Evolutionary conservation across 2,888 invertebrate species (phyloP).

Genomic region (Drosophila prolongata): DNA sequence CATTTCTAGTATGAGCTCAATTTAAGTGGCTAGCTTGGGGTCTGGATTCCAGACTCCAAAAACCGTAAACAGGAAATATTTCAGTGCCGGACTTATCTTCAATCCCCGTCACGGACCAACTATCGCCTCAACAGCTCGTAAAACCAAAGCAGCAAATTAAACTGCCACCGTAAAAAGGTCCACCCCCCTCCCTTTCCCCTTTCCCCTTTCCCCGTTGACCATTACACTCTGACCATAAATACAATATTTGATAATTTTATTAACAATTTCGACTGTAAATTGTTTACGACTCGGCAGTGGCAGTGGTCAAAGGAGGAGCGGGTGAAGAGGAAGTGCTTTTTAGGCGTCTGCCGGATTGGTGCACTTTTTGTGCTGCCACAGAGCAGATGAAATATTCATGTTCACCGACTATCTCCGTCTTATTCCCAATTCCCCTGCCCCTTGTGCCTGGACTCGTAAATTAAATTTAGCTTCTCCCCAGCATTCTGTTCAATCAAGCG

Average conservation of each 20-base stretch:
- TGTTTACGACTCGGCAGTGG: slow-evolving; percentile 69
- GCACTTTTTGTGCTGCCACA: slow-evolving; percentile 56
- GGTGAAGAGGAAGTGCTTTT: slow-evolving; percentile 52
- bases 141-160: slow-evolving; percentile 79
- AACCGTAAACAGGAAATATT: background rate
- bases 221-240: slow-evolving; percentile 71
- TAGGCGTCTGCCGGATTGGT: slow-evolving; percentile 62
- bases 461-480: slow-evolving; percentile 73
- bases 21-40: background rate
- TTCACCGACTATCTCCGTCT: slow-evolving; percentile 35
- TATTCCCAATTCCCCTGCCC: slow-evolving; percentile 34
- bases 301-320: background rate
- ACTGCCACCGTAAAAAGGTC: slow-evolving; percentile 66
- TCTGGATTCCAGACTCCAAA: background rate
- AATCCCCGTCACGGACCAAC: slow-evolving; percentile 39
- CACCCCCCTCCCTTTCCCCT: background rate
- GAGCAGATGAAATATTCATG: slow-evolving; percentile 74
- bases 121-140: slow-evolving; percentile 77
- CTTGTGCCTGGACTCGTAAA: slow-evolving; percentile 63
- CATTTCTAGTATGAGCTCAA: background rate
- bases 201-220: slow-evolving; percentile 22
- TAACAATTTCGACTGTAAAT: slow-evolving; percentile 78
- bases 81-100: slow-evolving; percentile 22
- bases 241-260: slow-evolving; percentile 81
- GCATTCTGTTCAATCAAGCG: slow-evolving; percentile 80